Evolutionary conservation across 2,888 invertebrate genomes (phyloP).

Genomic region (Apotomis turbidana): DNA sequence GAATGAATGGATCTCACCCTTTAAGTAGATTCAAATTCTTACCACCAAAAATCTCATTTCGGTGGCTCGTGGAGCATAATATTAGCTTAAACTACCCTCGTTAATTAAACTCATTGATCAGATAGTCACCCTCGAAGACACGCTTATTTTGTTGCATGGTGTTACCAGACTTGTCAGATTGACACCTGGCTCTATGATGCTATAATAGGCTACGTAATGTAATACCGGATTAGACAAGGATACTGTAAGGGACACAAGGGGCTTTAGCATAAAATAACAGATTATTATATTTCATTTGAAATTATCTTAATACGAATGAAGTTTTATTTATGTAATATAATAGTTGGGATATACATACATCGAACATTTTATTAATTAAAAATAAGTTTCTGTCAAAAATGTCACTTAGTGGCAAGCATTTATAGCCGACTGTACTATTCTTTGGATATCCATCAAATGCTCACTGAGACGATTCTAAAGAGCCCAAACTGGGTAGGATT

Average conservation of each 20-base stretch:
- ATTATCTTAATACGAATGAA: too few relatives aligned
- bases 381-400: too few relatives aligned
- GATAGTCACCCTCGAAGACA: constrained; percentile 24
- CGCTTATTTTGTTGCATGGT: constrained; percentile 12
- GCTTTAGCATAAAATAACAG: not conserved
- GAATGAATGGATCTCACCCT: not conserved
- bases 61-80: not conserved
- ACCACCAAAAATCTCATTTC: constrained; percentile 1
- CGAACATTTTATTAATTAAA: too few relatives aligned
- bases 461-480: too few relatives aligned
- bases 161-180: constrained; percentile 10
- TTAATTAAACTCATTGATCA: constrained; percentile 28
- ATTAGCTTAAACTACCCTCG: constrained; percentile 7
- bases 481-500: too few relatives aligned
- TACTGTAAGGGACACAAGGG: not conserved
- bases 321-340: too few relatives aligned
- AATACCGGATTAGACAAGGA: not conserved
- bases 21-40: not conserved
- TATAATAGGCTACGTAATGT: constrained; percentile 5
- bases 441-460: too few relatives aligned
- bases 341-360: too few relatives aligned
- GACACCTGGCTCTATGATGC: not conserved
- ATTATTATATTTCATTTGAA: not conserved
- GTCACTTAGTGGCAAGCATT: too few relatives aligned
- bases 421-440: too few relatives aligned